Evolutionary conservation across 2,797 vertebrate genomes (phyloP), one percentile per base, ranked within the genome.

Genomic region (Labeo calbasu): DNA sequence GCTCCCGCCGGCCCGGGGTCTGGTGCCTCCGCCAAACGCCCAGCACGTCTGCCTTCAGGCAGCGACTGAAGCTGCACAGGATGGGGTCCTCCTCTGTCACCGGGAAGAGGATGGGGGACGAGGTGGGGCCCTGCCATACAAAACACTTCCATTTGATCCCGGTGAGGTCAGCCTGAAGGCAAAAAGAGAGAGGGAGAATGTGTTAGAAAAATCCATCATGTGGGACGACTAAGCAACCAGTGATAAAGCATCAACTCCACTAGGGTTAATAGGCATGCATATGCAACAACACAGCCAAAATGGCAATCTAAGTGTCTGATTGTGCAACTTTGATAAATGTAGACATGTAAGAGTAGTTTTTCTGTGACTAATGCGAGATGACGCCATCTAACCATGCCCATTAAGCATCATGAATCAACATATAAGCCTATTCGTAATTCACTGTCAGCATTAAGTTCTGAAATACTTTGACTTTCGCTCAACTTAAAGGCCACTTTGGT

Each of bases 121-220:
- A 99, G 2, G 97, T 98, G 92, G 98, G 97, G 86, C 98, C 98
- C 92, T 98, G 97, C 97, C 98, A 99, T 89, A 98, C 96, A 21
- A 98, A 99, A 87, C 97, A 96, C 90, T 97, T 95, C 98, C 98
- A 99, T 97, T 99, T 99, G 93, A 99, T 99, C 90, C 98, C 98
- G 6, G 98, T 99, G 90, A 99, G 96, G 95, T 99, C 98, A 87
- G 98, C 98, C 98, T 99, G 83, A 51, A 86, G 81, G 87, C 87
- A 82, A 77, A 92, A 7, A 88, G 73, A 65, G 86, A 81, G 86
- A 81, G 70, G 87, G 32, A 83, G 46, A 79, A 50, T 46, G 69
- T n/a, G 43, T 86, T 10, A 86, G 25, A 85, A 69, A 84, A 57
- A 77, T 50, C 61, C 36, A 77, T 59, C 81, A 61, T 1, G 59